Conservation (phyloP, 2,888 invertebrate genomes). For the Omphaloscelis lunosa region DNA sequence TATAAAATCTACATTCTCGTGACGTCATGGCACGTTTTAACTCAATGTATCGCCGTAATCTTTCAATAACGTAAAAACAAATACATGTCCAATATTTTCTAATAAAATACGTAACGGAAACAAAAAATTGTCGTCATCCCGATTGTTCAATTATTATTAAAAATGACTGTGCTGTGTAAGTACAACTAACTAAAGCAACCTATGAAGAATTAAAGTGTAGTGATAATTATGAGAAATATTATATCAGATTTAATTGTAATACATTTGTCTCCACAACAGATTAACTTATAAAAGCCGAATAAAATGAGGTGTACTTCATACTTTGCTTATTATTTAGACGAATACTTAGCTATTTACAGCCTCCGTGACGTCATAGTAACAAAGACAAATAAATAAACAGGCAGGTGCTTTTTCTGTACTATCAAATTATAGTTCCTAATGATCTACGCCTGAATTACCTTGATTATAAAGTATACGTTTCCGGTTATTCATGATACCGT, state of each 20-base stretch:
- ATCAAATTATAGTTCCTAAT: slow-evolving; percentile 49
- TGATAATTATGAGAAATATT: neutral
- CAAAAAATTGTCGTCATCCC: too few relatives aligned
- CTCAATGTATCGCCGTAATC: too few relatives aligned
- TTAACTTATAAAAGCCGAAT: too few relatives aligned
- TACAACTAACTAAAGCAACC: neutral
- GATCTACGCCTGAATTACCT: slow-evolving; percentile 39
- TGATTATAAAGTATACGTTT: slow-evolving; percentile 53
- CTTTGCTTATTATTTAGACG: neutral
- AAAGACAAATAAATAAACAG: neutral
- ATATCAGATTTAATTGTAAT: neutral
- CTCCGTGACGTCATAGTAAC: neutral
- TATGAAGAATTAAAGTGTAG: neutral
- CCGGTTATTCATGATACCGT: slow-evolving; percentile 43
- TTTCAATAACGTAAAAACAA: too few relatives aligned
- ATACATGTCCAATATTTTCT: too few relatives aligned
- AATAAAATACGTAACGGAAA: too few relatives aligned
- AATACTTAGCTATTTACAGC: neutral
- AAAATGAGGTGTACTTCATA: neutral
- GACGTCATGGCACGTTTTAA: too few relatives aligned
- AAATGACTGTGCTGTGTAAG: neutral
- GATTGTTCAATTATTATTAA: neutral
- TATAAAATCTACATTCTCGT: too few relatives aligned
- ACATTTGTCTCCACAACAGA: neutral
- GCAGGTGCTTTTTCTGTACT: neutral